phyloP scores from a whole-genome alignment of 2,888 invertebrate genomes.

The Chromoteleia sp. region DNA sequence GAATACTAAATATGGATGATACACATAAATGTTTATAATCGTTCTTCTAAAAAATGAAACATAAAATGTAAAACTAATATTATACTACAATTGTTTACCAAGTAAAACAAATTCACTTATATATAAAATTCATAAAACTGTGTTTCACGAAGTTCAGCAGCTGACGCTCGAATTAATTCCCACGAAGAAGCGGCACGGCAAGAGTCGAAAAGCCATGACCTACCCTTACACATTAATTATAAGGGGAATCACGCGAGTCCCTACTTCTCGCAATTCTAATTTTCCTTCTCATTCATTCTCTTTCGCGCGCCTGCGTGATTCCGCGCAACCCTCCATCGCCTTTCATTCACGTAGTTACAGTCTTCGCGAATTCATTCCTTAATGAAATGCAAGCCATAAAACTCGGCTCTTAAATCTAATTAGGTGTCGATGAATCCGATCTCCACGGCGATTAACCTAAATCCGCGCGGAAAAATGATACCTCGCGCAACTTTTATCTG shows the following conservation, averaged over 20 bases:
- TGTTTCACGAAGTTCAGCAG: slow-evolving; percentile 73
- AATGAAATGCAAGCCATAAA: slow-evolving; percentile 60
- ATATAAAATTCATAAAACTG: background rate
- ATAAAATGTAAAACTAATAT: too few relatives aligned
- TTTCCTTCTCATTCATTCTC: slow-evolving; percentile 73
- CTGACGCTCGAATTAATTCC: slow-evolving; percentile 82
- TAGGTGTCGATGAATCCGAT: slow-evolving; percentile 48
- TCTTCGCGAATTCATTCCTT: slow-evolving; percentile 57
- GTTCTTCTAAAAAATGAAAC: too few relatives aligned
- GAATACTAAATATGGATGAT: too few relatives aligned
- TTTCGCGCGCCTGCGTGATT: slow-evolving; percentile 69
- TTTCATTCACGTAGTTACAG: slow-evolving; percentile 68
- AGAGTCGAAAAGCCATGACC: slow-evolving; percentile 78
- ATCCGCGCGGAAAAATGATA: slow-evolving; percentile 43
- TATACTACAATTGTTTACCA: background rate
- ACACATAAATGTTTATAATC: too few relatives aligned
- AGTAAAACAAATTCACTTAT: background rate
- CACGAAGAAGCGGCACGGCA: slow-evolving; percentile 66
- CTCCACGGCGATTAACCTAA: slow-evolving; percentile 44
- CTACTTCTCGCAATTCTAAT: slow-evolving; percentile 74
- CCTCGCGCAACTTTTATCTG: slow-evolving; percentile 37
- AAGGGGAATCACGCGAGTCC: slow-evolving; percentile 79
- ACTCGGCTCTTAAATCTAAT: slow-evolving; percentile 49
- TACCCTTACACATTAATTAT: slow-evolving; percentile 84
- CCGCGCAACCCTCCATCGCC: slow-evolving; percentile 66